Conservation (phyloP, 2,797 vertebrate genomes). For the Spondyliosoma cantharus region DNA sequence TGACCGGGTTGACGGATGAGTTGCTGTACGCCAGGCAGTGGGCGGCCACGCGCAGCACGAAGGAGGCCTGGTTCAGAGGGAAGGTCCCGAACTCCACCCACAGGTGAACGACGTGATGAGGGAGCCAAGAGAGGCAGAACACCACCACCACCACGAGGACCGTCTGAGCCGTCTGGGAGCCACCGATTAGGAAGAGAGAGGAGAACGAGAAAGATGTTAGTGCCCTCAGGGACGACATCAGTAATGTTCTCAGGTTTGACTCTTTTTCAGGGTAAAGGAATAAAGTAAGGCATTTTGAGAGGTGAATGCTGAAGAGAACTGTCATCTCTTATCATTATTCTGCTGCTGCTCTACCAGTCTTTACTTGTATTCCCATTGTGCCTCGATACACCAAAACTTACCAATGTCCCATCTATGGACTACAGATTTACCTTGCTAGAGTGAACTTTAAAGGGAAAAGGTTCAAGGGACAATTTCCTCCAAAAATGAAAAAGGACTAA, state of each 20-base stretch:
- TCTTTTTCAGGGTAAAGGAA: constrained; percentile 1
- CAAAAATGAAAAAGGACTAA: too few species aligned
- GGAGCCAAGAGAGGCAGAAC: constrained; percentile 98
- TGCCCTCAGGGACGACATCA: not conserved
- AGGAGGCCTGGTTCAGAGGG: constrained; percentile 95
- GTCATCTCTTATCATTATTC: not conserved
- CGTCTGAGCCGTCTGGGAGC: constrained; percentile 93
- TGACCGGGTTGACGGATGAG: constrained; percentile 97
- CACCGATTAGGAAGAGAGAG: constrained; percentile 12
- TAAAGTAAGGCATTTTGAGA: not conserved
- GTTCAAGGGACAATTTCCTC: too few species aligned
- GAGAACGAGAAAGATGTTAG: constrained; percentile 1
- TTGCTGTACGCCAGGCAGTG: constrained; percentile 99
- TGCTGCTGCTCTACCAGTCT: constrained; percentile 9
- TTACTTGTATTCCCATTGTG: not conserved
- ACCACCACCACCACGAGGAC: constrained; percentile 98
- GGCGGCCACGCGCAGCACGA: constrained; percentile 90
- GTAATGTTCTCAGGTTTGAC: not conserved
- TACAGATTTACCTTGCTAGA: not conserved
- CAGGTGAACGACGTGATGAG: constrained; percentile 93
- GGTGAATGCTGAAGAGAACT: not conserved
- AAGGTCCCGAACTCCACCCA: constrained; percentile 97
- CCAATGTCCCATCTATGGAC: not conserved
- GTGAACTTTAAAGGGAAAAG: not conserved
- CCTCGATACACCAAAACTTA: not conserved